Conservation (phyloP, 2,888 invertebrate genomes). For the Gari tellinella region DNA sequence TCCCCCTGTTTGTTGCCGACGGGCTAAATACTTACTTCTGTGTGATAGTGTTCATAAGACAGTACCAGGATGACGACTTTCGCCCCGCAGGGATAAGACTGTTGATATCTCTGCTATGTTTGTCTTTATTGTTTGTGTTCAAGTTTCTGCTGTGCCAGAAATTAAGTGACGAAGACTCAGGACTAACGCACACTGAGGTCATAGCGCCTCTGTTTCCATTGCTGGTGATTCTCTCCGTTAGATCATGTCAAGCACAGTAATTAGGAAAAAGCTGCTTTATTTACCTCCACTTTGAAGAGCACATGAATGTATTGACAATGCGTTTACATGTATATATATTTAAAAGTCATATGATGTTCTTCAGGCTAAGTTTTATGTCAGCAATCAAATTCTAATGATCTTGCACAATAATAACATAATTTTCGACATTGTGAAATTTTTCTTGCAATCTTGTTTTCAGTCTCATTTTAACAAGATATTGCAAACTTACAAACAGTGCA, state of each 20-base stretch:
- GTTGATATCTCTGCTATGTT: constrained; percentile 92
- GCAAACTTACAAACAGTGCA: too few relatives aligned
- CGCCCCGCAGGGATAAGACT: constrained; percentile 90
- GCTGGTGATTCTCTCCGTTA: constrained; percentile 94
- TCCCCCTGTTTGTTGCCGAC: constrained; percentile 96
- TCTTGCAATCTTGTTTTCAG: too few relatives aligned
- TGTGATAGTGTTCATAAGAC: constrained; percentile 96
- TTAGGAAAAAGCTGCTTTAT: too few relatives aligned
- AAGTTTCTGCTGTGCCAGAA: constrained; percentile 96
- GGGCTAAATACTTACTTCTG: constrained; percentile 97
- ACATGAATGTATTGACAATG: too few relatives aligned
- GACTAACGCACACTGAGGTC: constrained; percentile 95
- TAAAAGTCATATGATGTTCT: too few relatives aligned
- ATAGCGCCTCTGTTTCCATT: constrained; percentile 96
- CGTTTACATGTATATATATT: too few relatives aligned
- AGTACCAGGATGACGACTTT: constrained; percentile 89
- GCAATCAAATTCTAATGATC: too few relatives aligned
- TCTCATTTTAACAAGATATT: too few relatives aligned
- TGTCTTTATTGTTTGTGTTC: constrained; percentile 94
- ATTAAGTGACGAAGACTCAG: constrained; percentile 89
- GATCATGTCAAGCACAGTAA: constrained; percentile 95
- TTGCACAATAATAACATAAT: too few relatives aligned
- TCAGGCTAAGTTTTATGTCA: too few relatives aligned
- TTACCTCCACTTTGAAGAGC: too few relatives aligned
- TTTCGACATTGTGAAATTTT: too few relatives aligned